Evolutionary conservation across 2,888 invertebrate species (phyloP).

Genomic region (Idaea aversata): DNA sequence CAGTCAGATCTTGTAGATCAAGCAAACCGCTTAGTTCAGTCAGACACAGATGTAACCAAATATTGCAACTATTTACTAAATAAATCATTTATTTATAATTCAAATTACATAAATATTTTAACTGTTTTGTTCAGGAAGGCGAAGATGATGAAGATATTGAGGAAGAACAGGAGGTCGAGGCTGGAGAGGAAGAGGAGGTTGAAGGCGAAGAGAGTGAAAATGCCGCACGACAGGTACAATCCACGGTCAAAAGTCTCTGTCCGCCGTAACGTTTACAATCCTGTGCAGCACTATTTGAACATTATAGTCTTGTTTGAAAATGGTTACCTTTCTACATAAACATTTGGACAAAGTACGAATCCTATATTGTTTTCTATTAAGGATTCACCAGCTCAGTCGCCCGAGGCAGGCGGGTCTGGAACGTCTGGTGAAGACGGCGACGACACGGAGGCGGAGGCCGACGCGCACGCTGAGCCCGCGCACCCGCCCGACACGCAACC

Average conservation of each 20-base stretch:
- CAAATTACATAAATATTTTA: background rate
- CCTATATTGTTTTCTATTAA: constrained; percentile 8
- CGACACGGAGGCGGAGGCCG: constrained; percentile 37
- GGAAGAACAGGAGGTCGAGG: constrained; percentile 75
- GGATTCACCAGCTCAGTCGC: constrained; percentile 82
- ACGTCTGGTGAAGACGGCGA: constrained; percentile 40
- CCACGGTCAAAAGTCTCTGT: background rate
- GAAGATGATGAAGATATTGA: constrained; percentile 77
- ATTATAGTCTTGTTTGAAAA: too few relatives aligned
- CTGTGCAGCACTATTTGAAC: too few relatives aligned
- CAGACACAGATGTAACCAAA: too few relatives aligned
- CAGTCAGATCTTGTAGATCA: constrained; percentile 6
- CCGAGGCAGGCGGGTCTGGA: constrained; percentile 64
- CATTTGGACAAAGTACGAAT: too few relatives aligned
- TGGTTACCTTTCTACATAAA: too few relatives aligned
- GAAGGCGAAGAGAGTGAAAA: constrained; percentile 65
- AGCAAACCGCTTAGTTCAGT: background rate
- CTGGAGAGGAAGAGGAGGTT: constrained; percentile 60
- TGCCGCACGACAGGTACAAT: constrained; percentile 51
- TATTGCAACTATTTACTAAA: too few relatives aligned
- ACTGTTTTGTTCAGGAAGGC: constrained; percentile 65
- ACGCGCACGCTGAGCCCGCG: constrained; percentile 48
- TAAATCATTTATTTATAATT: too few relatives aligned
- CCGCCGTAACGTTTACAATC: too few relatives aligned
- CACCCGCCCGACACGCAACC: constrained; percentile 51